A percentile compares a stretch with the other conserved stretches of the same genome.
These are phyloP conservation scores for Macrobrachium rosenbergii DNA, from an alignment of 1,140 invertebrate species.

Conservation along the genomic window DNA sequence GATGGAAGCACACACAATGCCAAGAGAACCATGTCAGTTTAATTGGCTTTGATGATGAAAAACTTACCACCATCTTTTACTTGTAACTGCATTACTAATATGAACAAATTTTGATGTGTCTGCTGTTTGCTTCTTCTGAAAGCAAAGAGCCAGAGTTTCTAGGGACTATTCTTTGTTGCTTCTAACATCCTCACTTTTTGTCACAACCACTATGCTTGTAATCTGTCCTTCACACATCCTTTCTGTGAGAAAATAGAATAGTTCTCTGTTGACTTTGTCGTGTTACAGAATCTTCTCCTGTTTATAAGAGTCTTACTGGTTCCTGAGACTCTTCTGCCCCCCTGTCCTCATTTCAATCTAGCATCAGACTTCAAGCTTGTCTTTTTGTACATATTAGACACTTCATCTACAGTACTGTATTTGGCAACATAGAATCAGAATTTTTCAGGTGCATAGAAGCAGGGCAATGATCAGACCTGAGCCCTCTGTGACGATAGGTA, in stretches of 20 bases:
- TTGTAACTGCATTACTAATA: conserved; percentile 1
- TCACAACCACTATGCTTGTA: background rate
- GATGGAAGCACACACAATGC: background rate
- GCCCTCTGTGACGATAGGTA: background rate
- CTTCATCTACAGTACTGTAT: background rate
- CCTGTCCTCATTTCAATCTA: conserved; percentile 2
- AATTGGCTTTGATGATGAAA: background rate
- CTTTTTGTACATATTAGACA: conserved; percentile 5
- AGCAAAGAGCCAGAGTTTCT: conserved; percentile 2
- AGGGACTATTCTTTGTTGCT: background rate
- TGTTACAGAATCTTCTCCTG: conserved; percentile 12
- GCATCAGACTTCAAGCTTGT: background rate
- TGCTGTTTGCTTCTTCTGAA: conserved; percentile 2
- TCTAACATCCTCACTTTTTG: background rate
- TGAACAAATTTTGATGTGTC: background rate
- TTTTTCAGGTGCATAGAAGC: background rate
- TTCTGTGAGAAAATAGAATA: conserved; percentile 4
- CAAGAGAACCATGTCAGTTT: background rate
- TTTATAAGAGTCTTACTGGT: background rate
- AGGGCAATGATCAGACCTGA: conserved; percentile 3
- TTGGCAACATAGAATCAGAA: background rate
- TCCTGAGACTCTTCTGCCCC: conserved; percentile 12
- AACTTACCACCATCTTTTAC: background rate
- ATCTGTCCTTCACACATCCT: background rate
- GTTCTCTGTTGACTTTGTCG: background rate